phyloP scores from a whole-genome alignment of 2,113 vertebrate genomes.

The Clupea harengus region DNA sequence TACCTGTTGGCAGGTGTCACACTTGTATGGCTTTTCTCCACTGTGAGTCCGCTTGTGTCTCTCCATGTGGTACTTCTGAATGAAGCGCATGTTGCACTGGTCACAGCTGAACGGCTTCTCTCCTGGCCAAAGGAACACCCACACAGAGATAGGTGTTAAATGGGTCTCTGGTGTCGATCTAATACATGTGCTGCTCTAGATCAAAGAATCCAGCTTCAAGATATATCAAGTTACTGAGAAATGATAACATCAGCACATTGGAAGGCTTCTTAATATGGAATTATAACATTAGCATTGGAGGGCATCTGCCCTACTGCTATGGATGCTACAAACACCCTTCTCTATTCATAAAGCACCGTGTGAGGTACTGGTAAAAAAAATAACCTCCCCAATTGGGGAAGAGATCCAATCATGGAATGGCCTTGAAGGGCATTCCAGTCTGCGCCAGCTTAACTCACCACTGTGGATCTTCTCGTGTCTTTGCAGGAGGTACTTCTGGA shows the following conservation, averaged over 20 bases:
- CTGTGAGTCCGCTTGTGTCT: constrained; percentile 98
- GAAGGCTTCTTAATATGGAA: neutral
- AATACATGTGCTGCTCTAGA: neutral
- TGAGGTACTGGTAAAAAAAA: neutral
- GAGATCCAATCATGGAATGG: neutral
- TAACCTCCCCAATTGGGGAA: no score
- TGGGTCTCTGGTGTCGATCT: neutral
- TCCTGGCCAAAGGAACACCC: constrained; percentile 60
- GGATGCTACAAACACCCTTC: no score
- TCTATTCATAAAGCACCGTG: no score
- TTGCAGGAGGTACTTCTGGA: constrained; percentile 98
- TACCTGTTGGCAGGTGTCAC: constrained; percentile 97
- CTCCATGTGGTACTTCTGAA: constrained; percentile 99
- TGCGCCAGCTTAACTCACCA: constrained; percentile 61
- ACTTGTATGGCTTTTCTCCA: constrained; percentile 99
- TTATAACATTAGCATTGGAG: no score
- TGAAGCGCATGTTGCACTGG: constrained; percentile 99
- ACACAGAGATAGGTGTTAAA: neutral
- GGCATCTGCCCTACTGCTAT: no score
- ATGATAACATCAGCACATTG: neutral
- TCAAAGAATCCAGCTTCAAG: neutral
- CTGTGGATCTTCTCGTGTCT: constrained; percentile 98
- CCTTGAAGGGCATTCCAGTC: neutral
- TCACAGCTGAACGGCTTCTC: constrained; percentile 99
- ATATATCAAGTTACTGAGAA: neutral